These are phyloP conservation scores for Aleiodes leptofemur DNA, from an alignment of 2,888 invertebrate genomes.

Conservation along the genomic window DNA sequence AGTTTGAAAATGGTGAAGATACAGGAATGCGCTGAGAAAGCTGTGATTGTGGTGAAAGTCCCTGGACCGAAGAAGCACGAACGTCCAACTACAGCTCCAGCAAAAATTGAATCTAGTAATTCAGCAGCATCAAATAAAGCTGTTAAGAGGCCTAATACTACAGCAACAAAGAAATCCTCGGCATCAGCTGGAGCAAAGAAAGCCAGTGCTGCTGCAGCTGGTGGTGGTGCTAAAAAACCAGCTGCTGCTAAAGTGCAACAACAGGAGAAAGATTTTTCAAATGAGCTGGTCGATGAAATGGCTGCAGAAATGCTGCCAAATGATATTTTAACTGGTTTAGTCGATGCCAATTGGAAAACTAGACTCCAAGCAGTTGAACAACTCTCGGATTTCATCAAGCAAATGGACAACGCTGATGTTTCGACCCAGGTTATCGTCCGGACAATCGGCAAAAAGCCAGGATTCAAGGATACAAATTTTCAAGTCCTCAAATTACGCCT, in stretches of 20 bases:
- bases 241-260: conserved; percentile 57
- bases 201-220: conserved; percentile 60
- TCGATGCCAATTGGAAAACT: conserved; percentile 91
- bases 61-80: conserved; percentile 80
- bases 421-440: conserved; percentile 87
- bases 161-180: conserved; percentile 67
- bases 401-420: conserved; percentile 80
- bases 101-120: conserved; percentile 73
- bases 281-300: conserved; percentile 87
- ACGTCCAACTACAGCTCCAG: conserved; percentile 77
- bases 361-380: conserved; percentile 86
- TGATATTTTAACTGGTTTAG: conserved; percentile 82
- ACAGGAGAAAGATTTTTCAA: conserved; percentile 82
- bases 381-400: conserved; percentile 79
- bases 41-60: conserved; percentile 87
- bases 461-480: conserved; percentile 91
- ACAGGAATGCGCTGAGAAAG: conserved; percentile 95
- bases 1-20: conserved; percentile 94
- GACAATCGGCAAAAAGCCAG: conserved; percentile 88
- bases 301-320: conserved; percentile 81
- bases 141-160: conserved; percentile 65
- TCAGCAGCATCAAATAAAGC: conserved; percentile 47
- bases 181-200: conserved; percentile 64
- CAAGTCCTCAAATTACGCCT: conserved; percentile 91
- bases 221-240: conserved; percentile 69